Percentiles rank a stretch among this genome's conserved stretches.
These are phyloP conservation scores for Homarus americanus DNA, from an alignment of 1,140 invertebrate species.

Conservation along the genomic window DNA sequence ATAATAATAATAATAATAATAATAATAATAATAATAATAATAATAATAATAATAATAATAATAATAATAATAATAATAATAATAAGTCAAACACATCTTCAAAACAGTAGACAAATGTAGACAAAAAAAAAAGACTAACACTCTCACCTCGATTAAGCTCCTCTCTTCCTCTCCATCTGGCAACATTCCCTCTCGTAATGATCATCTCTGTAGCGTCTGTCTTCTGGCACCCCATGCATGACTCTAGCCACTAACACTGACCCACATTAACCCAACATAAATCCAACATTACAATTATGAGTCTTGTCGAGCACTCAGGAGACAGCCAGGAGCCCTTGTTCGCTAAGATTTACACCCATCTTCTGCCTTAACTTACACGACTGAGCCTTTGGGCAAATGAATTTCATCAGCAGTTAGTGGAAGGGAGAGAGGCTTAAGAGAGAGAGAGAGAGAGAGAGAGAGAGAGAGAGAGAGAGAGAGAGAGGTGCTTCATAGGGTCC, in stretches of 20 bases:
- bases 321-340: not conserved
- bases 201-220: not conserved
- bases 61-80: no score
- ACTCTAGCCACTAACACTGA: not conserved
- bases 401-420: not conserved
- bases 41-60: no score
- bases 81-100: no score
- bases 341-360: not conserved
- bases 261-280: not conserved
- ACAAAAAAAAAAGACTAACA: no score
- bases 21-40: no score
- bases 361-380: not conserved
- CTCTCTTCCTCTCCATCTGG: no score
- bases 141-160: not conserved
- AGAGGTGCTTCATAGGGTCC: no score
- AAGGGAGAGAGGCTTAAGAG: not conserved
- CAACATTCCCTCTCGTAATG: not conserved
- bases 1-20: no score
- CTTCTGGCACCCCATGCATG: not conserved
- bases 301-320: not conserved
- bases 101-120: no score
- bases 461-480: no score
- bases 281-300: not conserved
- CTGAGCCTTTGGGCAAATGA: not conserved
- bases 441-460: no score